Evolutionary conservation across 2,797 vertebrate genomes (phyloP).

Genomic region (Ceryle rudis): DNA sequence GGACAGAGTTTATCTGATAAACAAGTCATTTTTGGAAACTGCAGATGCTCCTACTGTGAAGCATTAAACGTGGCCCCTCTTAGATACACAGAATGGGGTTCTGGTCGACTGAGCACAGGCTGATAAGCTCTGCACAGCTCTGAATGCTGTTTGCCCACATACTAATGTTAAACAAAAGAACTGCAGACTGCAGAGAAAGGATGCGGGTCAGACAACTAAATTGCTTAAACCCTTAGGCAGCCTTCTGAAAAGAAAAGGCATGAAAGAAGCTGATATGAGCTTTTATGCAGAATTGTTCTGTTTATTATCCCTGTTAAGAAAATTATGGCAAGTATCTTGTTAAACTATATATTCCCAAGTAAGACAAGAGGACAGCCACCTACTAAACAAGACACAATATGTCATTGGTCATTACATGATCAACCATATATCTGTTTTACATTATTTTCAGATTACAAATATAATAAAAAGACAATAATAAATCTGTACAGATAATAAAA

Average conservation of each 20-base stretch:
- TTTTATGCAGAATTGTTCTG: conserved; percentile 85
- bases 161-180: conserved; percentile 88
- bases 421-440: conserved; percentile 37
- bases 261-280: conserved; percentile 83
- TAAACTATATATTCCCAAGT: conserved; percentile 74
- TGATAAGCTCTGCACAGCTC: conserved; percentile 84
- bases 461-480: conserved; percentile 66
- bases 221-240: conserved; percentile 86
- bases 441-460: conserved; percentile 71
- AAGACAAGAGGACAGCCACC: conserved; percentile 66
- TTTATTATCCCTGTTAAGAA: conserved; percentile 84
- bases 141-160: conserved; percentile 86
- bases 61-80: conserved; percentile 82
- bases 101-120: conserved; percentile 80
- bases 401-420: conserved; percentile 72
- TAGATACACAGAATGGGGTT: conserved; percentile 84
- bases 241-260: conserved; percentile 82
- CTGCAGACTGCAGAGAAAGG: conserved; percentile 82
- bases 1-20: conserved; percentile 85
- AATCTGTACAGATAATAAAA: conserved; percentile 54
- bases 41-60: conserved; percentile 83
- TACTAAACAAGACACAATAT: conserved; percentile 68
- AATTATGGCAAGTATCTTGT: conserved; percentile 80
- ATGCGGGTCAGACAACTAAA: conserved; percentile 84
- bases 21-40: conserved; percentile 84